A percentile compares a stretch with the other conserved stretches of the same genome.
Evolutionary conservation across 2,797 vertebrate species (phyloP).

Genomic region (Anabacerthia variegaticeps): DNA sequence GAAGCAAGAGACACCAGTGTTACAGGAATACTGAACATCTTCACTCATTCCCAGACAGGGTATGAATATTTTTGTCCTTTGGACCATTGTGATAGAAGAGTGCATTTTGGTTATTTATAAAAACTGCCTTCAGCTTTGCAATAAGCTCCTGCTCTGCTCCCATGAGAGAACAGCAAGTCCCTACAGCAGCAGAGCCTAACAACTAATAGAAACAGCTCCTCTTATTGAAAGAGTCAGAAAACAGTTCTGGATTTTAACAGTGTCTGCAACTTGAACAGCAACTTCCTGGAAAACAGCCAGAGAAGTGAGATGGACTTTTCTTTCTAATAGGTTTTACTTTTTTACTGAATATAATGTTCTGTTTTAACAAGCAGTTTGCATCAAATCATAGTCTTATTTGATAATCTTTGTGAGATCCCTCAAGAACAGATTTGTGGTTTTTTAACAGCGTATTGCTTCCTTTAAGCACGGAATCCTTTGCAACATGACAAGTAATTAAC

Average conservation of each 20-base stretch:
- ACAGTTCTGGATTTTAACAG: background rate
- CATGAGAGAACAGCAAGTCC: background rate
- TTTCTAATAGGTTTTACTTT: background rate
- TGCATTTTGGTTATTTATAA: background rate
- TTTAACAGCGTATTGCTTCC: background rate
- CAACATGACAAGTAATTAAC: background rate
- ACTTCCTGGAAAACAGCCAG: background rate
- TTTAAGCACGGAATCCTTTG: background rate
- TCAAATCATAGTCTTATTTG: background rate
- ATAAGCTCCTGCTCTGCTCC: background rate
- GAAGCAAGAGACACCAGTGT: background rate
- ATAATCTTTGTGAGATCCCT: background rate
- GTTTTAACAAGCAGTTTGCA: background rate
- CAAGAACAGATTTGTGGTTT: background rate
- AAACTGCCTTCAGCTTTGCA: background rate
- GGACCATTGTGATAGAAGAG: background rate
- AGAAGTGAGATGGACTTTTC: background rate
- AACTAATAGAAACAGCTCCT: background rate
- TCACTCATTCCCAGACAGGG: background rate
- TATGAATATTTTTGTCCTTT: background rate
- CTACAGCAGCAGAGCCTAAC: background rate
- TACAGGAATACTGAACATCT: background rate
- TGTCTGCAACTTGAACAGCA: background rate
- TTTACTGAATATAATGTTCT: background rate
- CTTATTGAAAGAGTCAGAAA: background rate